A percentile compares a stretch with the other conserved stretches of the same genome.
phyloP scores from a whole-genome alignment of 2,888 invertebrate species.

The Encarsia formosa region DNA sequence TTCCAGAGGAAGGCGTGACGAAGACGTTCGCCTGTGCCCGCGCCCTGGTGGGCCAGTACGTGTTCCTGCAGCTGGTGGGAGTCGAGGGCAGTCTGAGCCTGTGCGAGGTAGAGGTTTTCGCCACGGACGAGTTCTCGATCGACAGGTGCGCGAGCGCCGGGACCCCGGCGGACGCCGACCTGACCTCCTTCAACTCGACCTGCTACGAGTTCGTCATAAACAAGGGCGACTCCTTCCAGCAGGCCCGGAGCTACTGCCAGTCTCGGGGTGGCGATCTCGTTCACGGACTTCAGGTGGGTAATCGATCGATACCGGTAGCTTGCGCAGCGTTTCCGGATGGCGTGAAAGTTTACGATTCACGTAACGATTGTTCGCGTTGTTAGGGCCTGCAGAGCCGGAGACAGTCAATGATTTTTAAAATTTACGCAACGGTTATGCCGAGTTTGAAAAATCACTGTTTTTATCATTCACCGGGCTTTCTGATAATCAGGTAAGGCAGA shows the following conservation, averaged over 20 bases:
- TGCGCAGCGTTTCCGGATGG: too few relatives aligned
- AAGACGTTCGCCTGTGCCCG: conserved; percentile 85
- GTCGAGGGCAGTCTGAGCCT: conserved; percentile 85
- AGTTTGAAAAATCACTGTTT: too few relatives aligned
- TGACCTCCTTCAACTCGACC: conserved; percentile 78
- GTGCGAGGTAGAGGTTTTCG: conserved; percentile 90
- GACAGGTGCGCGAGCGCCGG: conserved; percentile 75
- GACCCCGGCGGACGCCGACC: conserved; percentile 72
- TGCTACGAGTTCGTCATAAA: conserved; percentile 86
- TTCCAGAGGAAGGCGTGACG: conserved; percentile 88
- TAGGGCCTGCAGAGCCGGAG: too few relatives aligned
- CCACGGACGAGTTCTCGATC: conserved; percentile 84
- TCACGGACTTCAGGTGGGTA: conserved; percentile 61
- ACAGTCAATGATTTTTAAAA: too few relatives aligned
- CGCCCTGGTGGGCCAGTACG: conserved; percentile 79
- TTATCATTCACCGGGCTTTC: too few relatives aligned
- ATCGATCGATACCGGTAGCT: too few relatives aligned
- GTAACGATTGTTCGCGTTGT: too few relatives aligned
- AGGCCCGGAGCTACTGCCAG: conserved; percentile 73
- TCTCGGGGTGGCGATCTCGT: conserved; percentile 69
- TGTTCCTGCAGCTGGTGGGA: conserved; percentile 84
- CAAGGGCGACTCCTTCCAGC: conserved; percentile 77
- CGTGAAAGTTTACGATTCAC: too few relatives aligned
- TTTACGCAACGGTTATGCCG: too few relatives aligned
- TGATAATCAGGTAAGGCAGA: too few relatives aligned